Evolutionary conservation across 1,140 invertebrate species (phyloP), one percentile per base, ranked within the genome.

Genomic region (Brachionus sp.): DNA sequence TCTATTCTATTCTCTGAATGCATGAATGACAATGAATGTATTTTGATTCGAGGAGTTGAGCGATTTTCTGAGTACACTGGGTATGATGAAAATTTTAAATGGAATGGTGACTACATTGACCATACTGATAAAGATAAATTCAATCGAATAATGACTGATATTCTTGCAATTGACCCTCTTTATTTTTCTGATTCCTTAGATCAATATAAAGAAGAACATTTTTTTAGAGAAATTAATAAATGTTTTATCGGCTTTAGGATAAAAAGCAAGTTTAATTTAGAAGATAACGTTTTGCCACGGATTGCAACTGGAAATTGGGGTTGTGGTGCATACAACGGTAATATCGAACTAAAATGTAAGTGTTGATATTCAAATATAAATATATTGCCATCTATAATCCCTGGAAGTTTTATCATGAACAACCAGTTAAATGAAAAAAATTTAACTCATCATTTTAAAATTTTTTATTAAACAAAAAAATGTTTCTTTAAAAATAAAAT

Each of bases 271-370:
- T 80, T 23, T 42, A 80, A 46, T 62, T 10, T 62, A 23, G 19
- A 57, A 9, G 35, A 19, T 23, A n/a, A 5, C 4, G 7, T 12
- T 39, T 64, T 83, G 23, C 66, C 42, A 50, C 57, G 33, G 3
- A 91, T 98, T 29, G 95, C 95, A 0, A 96, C 95, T 0, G 96
- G 97, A 44, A 98, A 98, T 89, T 98, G 96, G 96, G 96, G 96
- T 6, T 98, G 97, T 90, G 96, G 97, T 4, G 95, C 93, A 1
- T 98, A 95, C 87, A 90, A 92, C 10, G 96, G 96, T 1, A 92
- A 96, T 87, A 91, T 93, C 0, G 90, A 92, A 39, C 88, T 98
- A 0, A 98, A 88, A 84, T 78, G 75, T 78, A 78, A 77, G 73
- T n/a, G n/a, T n/a, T n/a, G n/a, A n/a, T n/a, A n/a, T n/a, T n/a